Percentiles rank a stretch among this genome's conserved stretches.
Conservation (phyloP, 2,113 vertebrate species). For the Trogon melanurus region DNA sequence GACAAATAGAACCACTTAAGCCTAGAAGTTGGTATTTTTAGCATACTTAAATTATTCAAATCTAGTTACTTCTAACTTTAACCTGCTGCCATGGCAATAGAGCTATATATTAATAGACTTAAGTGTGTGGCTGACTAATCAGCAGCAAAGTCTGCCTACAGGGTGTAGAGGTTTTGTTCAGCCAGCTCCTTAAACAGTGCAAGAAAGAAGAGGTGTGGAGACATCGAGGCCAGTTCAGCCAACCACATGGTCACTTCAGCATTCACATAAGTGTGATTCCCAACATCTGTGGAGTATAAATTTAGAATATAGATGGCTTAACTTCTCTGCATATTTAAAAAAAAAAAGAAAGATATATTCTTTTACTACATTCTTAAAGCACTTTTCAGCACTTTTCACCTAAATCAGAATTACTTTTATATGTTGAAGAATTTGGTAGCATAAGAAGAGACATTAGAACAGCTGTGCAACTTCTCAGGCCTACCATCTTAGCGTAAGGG, state of each 20-base stretch:
- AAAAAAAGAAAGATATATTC: background rate
- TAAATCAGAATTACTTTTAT: background rate
- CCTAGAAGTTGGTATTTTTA: constrained; percentile 55
- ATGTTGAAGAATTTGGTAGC: background rate
- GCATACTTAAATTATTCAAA: constrained; percentile 60
- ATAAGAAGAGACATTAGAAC: background rate
- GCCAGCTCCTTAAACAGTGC: background rate
- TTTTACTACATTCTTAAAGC: background rate
- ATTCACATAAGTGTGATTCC: background rate
- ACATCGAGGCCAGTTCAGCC: background rate
- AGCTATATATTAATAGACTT: constrained; percentile 55
- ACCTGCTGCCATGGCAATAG: constrained; percentile 64
- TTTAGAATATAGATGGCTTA: background rate
- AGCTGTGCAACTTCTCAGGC: background rate
- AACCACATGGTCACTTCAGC: background rate
- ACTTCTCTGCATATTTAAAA: background rate
- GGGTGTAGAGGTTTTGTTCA: background rate
- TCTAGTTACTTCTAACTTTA: constrained; percentile 63
- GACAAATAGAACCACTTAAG: constrained; percentile 59
- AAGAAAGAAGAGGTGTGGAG: background rate
- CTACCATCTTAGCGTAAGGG: background rate
- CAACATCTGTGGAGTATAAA: background rate
- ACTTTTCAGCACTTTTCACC: background rate
- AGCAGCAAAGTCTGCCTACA: background rate
- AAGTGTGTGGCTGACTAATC: constrained; percentile 48